Conservation (phyloP, 2,113 vertebrate species). For the Cavia porcellus region DNA sequence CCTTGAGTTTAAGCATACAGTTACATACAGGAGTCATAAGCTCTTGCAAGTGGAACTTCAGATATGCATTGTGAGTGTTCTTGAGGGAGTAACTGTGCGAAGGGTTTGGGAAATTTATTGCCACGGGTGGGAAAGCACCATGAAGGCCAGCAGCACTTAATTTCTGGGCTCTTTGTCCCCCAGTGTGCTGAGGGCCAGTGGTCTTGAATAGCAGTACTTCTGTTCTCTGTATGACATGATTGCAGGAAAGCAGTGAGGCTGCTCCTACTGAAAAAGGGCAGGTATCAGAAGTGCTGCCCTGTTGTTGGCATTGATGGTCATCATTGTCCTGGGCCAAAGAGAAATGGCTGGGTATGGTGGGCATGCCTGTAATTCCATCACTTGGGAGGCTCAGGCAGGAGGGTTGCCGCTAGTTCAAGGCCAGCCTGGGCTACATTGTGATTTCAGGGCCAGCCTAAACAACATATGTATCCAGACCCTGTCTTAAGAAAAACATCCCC, state of each 20-base stretch:
- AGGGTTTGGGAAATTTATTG: neutral
- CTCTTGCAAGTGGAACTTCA: neutral
- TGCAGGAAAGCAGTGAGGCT: neutral
- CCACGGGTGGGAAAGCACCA: fast-evolving
- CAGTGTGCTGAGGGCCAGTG: neutral
- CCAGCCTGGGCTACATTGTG: neutral
- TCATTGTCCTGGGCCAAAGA: neutral
- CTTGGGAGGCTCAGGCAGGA: neutral
- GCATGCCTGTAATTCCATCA: neutral
- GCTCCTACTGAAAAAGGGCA: neutral
- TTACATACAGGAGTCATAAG: fast-evolving
- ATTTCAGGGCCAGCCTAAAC: neutral
- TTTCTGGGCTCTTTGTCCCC: neutral
- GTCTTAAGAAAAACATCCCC: neutral
- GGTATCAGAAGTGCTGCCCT: too few species aligned
- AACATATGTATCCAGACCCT: neutral
- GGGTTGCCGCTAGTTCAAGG: neutral
- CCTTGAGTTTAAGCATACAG: neutral
- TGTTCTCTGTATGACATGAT: fast-evolving
- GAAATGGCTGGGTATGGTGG: neutral
- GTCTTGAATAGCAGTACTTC: neutral
- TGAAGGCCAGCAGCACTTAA: neutral
- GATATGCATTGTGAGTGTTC: neutral
- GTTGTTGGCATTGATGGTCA: neutral
- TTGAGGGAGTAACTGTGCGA: neutral